Evolutionary conservation across 2,113 vertebrate species (phyloP).

Genomic region (Pyxicephalus adspersus): DNA sequence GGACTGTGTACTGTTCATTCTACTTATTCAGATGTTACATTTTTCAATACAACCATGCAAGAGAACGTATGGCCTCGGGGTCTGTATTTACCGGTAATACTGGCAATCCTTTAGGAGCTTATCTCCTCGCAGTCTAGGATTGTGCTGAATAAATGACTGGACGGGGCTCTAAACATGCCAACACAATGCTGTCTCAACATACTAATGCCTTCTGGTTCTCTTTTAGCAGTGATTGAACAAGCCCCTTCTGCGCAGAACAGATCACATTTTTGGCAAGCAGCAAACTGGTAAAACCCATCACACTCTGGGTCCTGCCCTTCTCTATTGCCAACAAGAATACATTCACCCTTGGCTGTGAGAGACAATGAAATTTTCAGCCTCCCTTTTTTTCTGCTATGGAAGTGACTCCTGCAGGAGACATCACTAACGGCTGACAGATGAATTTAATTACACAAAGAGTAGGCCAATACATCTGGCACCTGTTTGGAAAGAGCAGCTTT

Average conservation of each 20-base stretch:
- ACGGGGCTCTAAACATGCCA: constrained; percentile 3
- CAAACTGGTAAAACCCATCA: constrained; percentile 1
- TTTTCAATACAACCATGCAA: neutral
- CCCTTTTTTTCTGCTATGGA: constrained; percentile 1
- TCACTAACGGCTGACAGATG: constrained; percentile 45
- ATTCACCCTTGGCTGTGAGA: constrained; percentile 31
- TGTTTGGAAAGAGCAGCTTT: constrained; percentile 47
- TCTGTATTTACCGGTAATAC: neutral
- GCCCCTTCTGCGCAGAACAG: constrained; percentile 1
- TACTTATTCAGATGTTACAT: neutral
- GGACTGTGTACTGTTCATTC: constrained; percentile 6
- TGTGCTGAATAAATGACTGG: constrained; percentile 1
- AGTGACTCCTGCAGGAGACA: constrained; percentile 26
- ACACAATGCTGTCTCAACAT: neutral
- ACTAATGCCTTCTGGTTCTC: constrained; percentile 23
- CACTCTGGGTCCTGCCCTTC: constrained; percentile 19
- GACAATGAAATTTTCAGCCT: neutral
- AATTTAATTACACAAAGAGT: constrained; percentile 43
- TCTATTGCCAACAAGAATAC: constrained; percentile 9
- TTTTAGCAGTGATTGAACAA: constrained; percentile 16
- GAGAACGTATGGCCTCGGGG: neutral
- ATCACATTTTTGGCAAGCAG: constrained; percentile 15
- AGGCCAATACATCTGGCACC: constrained; percentile 47
- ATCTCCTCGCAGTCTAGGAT: constrained; percentile 17
- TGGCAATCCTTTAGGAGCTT: constrained; percentile 10